phyloP scores from a whole-genome alignment of 2,797 vertebrate genomes.

The Erithacus rubecula region DNA sequence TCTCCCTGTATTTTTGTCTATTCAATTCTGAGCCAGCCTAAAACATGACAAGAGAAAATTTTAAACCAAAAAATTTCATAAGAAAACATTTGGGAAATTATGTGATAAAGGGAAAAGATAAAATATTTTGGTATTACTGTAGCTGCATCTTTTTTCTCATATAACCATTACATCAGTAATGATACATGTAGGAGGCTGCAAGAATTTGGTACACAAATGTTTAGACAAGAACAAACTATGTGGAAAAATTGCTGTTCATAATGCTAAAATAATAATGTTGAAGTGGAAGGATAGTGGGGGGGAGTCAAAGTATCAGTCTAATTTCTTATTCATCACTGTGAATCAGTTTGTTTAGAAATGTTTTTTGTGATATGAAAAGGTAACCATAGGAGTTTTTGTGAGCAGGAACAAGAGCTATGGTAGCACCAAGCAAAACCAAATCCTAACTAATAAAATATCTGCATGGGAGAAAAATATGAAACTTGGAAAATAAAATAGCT shows the following conservation, averaged over 20 bases:
- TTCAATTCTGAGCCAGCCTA: background rate
- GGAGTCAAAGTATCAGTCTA: background rate
- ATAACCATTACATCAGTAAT: background rate
- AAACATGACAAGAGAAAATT: background rate
- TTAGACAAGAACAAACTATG: background rate
- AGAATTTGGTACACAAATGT: background rate
- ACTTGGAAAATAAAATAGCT: background rate
- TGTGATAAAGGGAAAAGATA: background rate
- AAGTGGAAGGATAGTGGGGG: background rate
- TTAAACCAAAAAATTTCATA: background rate
- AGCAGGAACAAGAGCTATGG: background rate
- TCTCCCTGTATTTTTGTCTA: background rate
- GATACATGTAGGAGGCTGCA: background rate
- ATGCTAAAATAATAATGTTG: background rate
- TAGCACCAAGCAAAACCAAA: background rate
- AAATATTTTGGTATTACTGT: background rate
- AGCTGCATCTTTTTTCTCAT: background rate
- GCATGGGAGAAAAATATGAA: background rate
- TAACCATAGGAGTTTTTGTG: background rate
- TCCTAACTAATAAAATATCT: background rate
- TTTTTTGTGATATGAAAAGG: background rate
- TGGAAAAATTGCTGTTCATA: background rate
- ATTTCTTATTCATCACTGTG: background rate
- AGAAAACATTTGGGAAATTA: background rate
- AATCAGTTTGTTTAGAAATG: background rate